Evolutionary conservation across 2,888 invertebrate species (phyloP), one percentile per base, ranked within the genome.

Genomic region (Mimumesa dahlbomi): DNA sequence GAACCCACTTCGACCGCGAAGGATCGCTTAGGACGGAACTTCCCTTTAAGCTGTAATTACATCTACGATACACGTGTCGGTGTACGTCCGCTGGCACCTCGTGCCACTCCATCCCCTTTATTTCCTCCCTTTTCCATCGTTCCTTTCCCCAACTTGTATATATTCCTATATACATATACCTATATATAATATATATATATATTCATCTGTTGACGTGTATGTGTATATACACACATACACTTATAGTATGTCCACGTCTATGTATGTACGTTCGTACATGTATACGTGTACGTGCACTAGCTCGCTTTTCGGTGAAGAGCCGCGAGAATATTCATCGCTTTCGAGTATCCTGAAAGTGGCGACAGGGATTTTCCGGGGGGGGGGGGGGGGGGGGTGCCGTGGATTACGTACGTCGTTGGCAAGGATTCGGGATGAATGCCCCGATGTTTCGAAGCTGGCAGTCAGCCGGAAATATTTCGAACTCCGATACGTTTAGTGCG

Each of bases 31-130:
- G 79, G 45, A 69, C 53, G 57, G 54, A 57, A 68, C 70, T 64
- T 67, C 73, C 64, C 80, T 79, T 75, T 80, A 75, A 81, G 68
- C 80, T 61, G 77, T 79, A 80, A 80, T 80, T 77, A 77, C 79
- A 77, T 77, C 73, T 64, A 66, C 72, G 73, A 63, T 77, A 79
- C 68, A 79, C 73, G 74, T 62, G 77, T 72, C 67, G 69, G 72
- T 71, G 66, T 63, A 70, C 43, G 62, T 63, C 57, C 63, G 56
- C 43, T 56, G 42, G 58, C 66, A 69, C 63, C 61, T 76, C 18
- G 45, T 34, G 54, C 45, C 40, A 29, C 43, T 11, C 40, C 67
- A 34, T 34, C 40, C 68, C 52, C 57, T 58, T 56, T 50, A 43
- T 50, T 45, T 25, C 13, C 31, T n/a, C 21, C 25, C 36, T 40